phyloP scores from a whole-genome alignment of 2,888 invertebrate species.

The Parnassius smintheus region DNA sequence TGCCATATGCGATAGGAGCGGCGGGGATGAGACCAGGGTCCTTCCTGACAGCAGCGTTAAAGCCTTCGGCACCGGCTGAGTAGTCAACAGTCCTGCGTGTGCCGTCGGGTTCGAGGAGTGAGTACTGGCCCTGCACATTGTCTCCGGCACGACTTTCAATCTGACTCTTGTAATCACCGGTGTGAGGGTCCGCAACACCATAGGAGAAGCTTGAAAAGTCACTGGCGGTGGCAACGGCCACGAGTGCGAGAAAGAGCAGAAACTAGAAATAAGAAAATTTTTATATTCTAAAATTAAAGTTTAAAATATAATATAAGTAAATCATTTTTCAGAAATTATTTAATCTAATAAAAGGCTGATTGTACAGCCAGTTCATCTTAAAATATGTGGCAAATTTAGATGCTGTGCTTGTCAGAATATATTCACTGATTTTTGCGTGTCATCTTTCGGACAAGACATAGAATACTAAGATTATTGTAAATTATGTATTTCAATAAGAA shows the following conservation, averaged over 20 bases:
- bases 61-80: constrained; percentile 76
- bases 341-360: too few relatives aligned
- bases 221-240: constrained; percentile 44
- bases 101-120: constrained; percentile 77
- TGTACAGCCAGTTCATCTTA: too few relatives aligned
- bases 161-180: constrained; percentile 80
- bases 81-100: constrained; percentile 79
- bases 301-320: too few relatives aligned
- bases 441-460: too few relatives aligned
- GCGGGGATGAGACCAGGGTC: constrained; percentile 64
- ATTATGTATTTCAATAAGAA: neutral
- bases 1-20: constrained; percentile 41
- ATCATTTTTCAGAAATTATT: too few relatives aligned
- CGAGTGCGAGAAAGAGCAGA: constrained; percentile 54
- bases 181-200: constrained; percentile 78
- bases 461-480: too few relatives aligned
- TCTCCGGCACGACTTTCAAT: constrained; percentile 71
- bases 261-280: constrained; percentile 44
- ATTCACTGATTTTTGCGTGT: too few relatives aligned
- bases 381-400: too few relatives aligned
- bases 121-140: constrained; percentile 79
- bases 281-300: neutral
- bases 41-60: constrained; percentile 79
- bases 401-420: too few relatives aligned
- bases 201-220: constrained; percentile 75